A percentile compares a stretch with the other conserved stretches of the same genome.
These are phyloP conservation scores for Drosophila paramelanica DNA, from an alignment of 2,888 invertebrate species.

Conservation along the genomic window DNA sequence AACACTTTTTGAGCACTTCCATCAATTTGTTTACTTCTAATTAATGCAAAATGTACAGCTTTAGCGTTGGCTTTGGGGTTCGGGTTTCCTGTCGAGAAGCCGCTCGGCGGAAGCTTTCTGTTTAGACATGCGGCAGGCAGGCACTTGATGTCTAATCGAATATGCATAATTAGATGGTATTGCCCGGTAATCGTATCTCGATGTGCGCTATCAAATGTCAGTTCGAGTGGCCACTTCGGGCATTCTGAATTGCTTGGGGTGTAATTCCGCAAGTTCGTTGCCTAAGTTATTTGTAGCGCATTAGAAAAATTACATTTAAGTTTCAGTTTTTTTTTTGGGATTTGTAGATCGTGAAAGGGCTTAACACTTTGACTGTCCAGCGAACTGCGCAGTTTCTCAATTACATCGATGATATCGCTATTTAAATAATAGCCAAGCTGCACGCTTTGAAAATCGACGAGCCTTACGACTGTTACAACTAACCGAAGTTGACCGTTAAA, in stretches of 20 bases:
- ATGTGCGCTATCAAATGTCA: constrained; percentile 63
- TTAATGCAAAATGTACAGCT: constrained; percentile 63
- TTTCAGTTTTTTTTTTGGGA: constrained; percentile 18
- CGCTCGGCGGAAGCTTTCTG: constrained; percentile 67
- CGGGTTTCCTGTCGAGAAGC: constrained; percentile 66
- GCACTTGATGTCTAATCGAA: constrained; percentile 50
- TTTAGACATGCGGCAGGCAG: constrained; percentile 55
- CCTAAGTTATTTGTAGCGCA: constrained; percentile 45
- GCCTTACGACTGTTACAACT: constrained; percentile 17
- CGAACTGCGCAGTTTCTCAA: constrained; percentile 64
- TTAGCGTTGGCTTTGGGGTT: constrained; percentile 25
- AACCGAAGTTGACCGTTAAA: constrained; percentile 26
- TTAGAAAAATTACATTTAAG: background rate
- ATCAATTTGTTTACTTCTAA: constrained; percentile 62
- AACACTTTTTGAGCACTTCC: constrained; percentile 55
- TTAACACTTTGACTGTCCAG: constrained; percentile 32
- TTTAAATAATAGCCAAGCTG: constrained; percentile 65
- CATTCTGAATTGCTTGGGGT: constrained; percentile 21
- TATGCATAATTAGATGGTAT: constrained; percentile 70
- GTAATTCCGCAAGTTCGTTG: constrained; percentile 59
- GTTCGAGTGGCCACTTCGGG: constrained; percentile 10
- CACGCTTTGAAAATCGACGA: constrained; percentile 41
- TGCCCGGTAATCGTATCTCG: constrained; percentile 49
- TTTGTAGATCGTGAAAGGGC: constrained; percentile 57
- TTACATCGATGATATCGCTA: constrained; percentile 57